phyloP scores from a whole-genome alignment of 2,113 vertebrate species.

The Paradisaea rubra region DNA sequence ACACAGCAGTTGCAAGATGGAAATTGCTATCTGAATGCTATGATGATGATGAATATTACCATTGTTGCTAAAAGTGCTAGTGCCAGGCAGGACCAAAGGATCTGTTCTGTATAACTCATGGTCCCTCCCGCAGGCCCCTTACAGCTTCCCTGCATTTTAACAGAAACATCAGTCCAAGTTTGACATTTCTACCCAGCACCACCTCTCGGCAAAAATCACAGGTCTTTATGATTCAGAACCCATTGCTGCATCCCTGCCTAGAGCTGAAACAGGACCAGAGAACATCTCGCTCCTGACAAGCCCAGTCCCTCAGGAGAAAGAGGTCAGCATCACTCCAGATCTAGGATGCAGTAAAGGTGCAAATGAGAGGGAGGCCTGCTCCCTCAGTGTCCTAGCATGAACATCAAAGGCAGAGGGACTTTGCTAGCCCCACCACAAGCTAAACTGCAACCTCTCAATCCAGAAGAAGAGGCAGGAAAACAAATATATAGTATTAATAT shows the following conservation, averaged over 20 bases:
- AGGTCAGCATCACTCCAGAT: not conserved
- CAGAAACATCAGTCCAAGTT: not conserved
- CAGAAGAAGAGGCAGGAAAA: not conserved
- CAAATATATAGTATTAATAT: not conserved
- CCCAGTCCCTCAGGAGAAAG: not conserved
- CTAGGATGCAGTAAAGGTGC: not conserved
- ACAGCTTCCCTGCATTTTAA: not conserved
- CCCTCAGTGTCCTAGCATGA: not conserved
- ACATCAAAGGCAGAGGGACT: not conserved
- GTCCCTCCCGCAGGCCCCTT: not conserved
- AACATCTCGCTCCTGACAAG: not conserved
- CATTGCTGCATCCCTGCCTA: not conserved
- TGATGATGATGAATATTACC: constrained; percentile 51
- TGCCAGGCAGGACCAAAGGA: constrained; percentile 7
- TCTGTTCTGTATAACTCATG: not conserved
- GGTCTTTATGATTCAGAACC: not conserved
- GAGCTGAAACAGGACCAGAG: not conserved
- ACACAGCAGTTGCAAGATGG: constrained; percentile 17
- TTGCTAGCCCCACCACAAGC: not conserved
- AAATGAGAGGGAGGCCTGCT: not conserved
- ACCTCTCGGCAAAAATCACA: not conserved
- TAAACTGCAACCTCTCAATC: not conserved
- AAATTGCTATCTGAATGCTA: constrained; percentile 39
- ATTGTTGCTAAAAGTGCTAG: constrained; percentile 24
- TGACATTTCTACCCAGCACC: not conserved